A percentile compares a stretch with the other conserved stretches of the same genome.
Conservation (phyloP, 2,113 vertebrate genomes). For the Gobiocypris rarus region DNA sequence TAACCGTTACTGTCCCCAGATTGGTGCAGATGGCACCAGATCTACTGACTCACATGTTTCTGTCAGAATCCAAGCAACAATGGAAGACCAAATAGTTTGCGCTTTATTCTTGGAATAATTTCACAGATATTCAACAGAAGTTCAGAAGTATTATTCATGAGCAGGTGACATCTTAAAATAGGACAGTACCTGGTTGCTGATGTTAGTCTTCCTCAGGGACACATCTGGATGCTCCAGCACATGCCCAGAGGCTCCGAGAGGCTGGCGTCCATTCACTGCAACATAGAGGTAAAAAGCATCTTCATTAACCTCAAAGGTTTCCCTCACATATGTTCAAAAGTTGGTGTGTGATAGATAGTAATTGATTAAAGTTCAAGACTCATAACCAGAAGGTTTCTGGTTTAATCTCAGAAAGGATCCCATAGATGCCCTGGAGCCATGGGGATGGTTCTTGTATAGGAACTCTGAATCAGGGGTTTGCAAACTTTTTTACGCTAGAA, state of each 20-base stretch:
- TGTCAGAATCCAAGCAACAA: not conserved
- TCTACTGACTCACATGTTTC: constrained; percentile 25
- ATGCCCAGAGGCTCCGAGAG: constrained; percentile 20
- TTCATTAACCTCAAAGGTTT: not conserved
- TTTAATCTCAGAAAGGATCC: not conserved
- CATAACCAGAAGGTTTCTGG: not conserved
- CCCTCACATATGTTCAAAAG: not conserved
- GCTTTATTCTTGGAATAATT: no score
- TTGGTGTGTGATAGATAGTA: not conserved
- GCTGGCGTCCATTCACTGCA: constrained; percentile 41
- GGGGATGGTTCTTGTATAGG: not conserved
- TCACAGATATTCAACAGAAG: not conserved
- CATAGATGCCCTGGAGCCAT: not conserved
- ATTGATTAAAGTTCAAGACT: not conserved
- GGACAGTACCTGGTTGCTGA: constrained; percentile 43
- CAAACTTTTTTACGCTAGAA: no score
- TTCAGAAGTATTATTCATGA: not conserved
- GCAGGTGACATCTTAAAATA: not conserved
- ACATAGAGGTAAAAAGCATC: not conserved
- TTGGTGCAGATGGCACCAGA: constrained; percentile 21
- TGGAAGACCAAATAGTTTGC: constrained; percentile 8
- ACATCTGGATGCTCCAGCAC: constrained; percentile 17
- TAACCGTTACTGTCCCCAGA: constrained; percentile 41
- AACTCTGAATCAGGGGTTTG: not conserved
- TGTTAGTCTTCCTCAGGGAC: constrained; percentile 1